phyloP scores from a whole-genome alignment of 2,113 vertebrate genomes.

The Tinamus guttatus region DNA sequence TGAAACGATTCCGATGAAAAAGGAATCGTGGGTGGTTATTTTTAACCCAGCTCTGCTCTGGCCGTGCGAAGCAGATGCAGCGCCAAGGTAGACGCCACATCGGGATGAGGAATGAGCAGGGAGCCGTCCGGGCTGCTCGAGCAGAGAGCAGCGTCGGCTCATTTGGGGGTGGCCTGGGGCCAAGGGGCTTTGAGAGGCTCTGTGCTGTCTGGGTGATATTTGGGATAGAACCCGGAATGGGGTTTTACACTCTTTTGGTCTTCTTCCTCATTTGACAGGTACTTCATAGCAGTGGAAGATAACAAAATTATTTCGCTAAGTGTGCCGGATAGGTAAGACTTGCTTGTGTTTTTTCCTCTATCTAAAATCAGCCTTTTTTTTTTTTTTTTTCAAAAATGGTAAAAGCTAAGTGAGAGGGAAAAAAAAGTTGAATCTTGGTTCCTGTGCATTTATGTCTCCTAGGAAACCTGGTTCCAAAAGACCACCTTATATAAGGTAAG shows the following conservation, averaged over 20 bases:
- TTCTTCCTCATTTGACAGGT: constrained; percentile 75
- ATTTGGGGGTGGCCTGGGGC: neutral
- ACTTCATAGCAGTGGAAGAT: constrained; percentile 87
- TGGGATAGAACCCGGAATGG: neutral
- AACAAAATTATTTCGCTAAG: constrained; percentile 83
- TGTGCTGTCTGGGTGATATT: neutral
- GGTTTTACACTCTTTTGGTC: neutral
- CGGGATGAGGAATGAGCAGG: neutral
- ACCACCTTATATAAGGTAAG: constrained; percentile 92
- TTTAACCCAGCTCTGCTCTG: neutral
- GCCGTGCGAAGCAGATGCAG: neutral
- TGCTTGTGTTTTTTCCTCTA: neutral
- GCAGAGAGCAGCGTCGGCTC: neutral
- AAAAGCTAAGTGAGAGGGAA: neutral
- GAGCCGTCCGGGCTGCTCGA: neutral
- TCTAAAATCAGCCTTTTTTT: neutral
- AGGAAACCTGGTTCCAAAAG: constrained; percentile 76
- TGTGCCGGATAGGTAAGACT: constrained; percentile 82
- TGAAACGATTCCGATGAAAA: neutral
- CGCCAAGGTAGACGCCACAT: neutral
- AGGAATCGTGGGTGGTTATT: neutral
- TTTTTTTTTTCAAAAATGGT: neutral
- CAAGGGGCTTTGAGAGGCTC: neutral
- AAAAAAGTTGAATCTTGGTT: constrained; percentile 3
- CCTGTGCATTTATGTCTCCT: constrained; percentile 33